These are phyloP conservation scores for Cantharis lateralis DNA, from an alignment of 2,888 invertebrate species.

Conservation along the genomic window DNA sequence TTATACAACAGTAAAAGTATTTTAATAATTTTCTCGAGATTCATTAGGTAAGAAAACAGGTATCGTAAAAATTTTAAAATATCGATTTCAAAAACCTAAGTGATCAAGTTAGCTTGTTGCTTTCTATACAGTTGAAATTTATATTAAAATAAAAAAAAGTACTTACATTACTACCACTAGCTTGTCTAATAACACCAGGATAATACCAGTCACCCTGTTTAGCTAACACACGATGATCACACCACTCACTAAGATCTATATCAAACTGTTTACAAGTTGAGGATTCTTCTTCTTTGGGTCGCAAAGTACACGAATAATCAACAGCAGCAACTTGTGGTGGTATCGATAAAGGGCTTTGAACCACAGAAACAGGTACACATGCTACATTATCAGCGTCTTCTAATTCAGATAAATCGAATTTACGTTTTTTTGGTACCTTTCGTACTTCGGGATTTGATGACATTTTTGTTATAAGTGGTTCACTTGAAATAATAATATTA, in stretches of 20 bases:
- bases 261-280: conserved; percentile 44
- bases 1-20: too few relatives aligned
- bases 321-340: conserved; percentile 52
- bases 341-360: conserved; percentile 52
- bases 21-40: not conserved
- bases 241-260: conserved; percentile 92
- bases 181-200: conserved; percentile 85
- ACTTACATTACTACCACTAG: conserved; percentile 65
- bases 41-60: not conserved
- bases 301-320: conserved; percentile 50
- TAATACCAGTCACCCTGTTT: conserved; percentile 81
- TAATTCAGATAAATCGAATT: conserved; percentile 78
- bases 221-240: conserved; percentile 88
- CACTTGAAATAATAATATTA: conserved; percentile 8
- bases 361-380: conserved; percentile 52
- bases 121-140: not conserved
- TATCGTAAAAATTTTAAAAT: not conserved
- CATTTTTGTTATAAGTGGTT: conserved; percentile 16
- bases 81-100: not conserved
- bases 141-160: not conserved
- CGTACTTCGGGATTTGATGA: conserved; percentile 56
- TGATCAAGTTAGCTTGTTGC: not conserved
- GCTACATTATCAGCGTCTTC: conserved; percentile 65
- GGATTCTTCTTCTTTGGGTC: conserved; percentile 46
- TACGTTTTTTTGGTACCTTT: conserved; percentile 92